Conservation (phyloP, 2,888 invertebrate species). For the Lithophane ornitopus region DNA sequence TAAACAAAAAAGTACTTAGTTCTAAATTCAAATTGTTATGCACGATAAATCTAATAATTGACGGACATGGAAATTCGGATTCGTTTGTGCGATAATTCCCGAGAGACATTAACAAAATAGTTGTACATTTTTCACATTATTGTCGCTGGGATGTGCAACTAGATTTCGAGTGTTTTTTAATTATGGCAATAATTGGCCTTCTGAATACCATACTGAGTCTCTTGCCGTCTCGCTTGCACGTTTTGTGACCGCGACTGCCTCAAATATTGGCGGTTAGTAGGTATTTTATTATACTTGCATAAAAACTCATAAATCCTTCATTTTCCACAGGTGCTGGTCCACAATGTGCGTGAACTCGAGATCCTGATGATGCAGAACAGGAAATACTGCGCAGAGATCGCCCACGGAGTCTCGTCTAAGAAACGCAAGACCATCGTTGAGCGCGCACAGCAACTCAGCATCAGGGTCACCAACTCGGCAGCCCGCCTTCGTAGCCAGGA, state of each 20-base stretch:
- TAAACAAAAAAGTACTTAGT: too few relatives aligned
- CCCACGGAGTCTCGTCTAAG: constrained; percentile 99
- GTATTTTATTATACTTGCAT: background rate
- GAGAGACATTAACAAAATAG: too few relatives aligned
- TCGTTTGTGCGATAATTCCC: too few relatives aligned
- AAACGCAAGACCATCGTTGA: constrained; percentile 99
- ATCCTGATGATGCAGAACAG: constrained; percentile 99
- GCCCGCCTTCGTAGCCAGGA: constrained; percentile 99
- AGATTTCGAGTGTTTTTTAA: too few relatives aligned
- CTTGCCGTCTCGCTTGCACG: background rate
- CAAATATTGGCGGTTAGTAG: background rate
- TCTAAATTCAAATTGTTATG: too few relatives aligned
- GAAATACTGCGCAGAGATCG: constrained; percentile 99
- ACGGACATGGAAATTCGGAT: too few relatives aligned
- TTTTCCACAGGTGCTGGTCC: constrained; percentile 84
- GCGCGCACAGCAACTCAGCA: constrained; percentile 98
- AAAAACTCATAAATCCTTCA: background rate
- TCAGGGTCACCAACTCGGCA: constrained; percentile 98
- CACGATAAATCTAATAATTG: too few relatives aligned
- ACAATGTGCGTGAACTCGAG: constrained; percentile 96
- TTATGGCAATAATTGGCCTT: too few relatives aligned
- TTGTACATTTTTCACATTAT: too few relatives aligned
- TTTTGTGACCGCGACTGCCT: background rate
- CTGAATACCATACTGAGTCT: background rate
- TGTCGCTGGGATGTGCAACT: too few relatives aligned